These are phyloP conservation scores for Upupa epops DNA, from an alignment of 2,113 vertebrate genomes.

Conservation along the genomic window DNA sequence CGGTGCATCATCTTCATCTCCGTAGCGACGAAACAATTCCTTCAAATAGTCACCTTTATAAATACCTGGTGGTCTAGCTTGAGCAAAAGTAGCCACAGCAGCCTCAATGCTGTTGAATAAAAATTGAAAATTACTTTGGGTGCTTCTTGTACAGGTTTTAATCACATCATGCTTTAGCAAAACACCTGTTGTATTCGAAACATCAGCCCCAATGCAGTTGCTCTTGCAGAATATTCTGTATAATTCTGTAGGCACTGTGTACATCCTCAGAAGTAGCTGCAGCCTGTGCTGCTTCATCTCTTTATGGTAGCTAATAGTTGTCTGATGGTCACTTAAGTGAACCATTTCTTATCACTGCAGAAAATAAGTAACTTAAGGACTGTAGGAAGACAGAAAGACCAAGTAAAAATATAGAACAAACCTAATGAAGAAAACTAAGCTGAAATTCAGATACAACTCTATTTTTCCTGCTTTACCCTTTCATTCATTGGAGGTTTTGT, in stretches of 20 bases:
- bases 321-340: not conserved
- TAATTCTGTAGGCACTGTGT: not conserved
- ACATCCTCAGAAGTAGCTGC: not conserved
- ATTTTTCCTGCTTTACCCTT: not conserved
- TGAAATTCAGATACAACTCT: not conserved
- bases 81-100: conserved; percentile 90
- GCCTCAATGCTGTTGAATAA: conserved; percentile 87
- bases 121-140: conserved; percentile 13
- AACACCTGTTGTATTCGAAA: not conserved
- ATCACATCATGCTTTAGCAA: not conserved
- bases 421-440: not conserved
- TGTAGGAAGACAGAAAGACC: not conserved
- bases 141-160: not conserved
- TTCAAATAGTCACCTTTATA: conserved; percentile 98
- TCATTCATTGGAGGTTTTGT: not conserved
- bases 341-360: not conserved
- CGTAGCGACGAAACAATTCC: conserved; percentile 95
- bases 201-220: not conserved
- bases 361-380: not conserved
- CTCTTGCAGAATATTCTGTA: not conserved
- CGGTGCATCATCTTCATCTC: conserved; percentile 90
- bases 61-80: conserved; percentile 94
- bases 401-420: not conserved
- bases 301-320: not conserved
- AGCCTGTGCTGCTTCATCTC: not conserved